A percentile compares a stretch with the other conserved stretches of the same genome.
phyloP scores from a whole-genome alignment of 2,797 vertebrate species.

The Brachyrhaphis roseni region DNA sequence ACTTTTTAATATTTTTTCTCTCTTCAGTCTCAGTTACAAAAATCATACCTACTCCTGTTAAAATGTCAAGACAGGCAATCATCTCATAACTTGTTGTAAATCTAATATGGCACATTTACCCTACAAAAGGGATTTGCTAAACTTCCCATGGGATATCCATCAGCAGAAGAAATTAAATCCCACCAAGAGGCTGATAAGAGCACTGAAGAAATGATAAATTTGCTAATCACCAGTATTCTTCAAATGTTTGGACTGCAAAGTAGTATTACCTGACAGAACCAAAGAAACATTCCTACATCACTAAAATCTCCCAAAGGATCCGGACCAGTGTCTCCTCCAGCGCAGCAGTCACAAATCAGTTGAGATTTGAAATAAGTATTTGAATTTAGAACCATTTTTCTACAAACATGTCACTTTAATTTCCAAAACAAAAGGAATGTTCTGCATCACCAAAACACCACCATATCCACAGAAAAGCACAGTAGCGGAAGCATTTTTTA shows the following conservation, averaged over 20 bases:
- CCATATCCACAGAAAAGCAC: not conserved
- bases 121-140: not conserved
- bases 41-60: not conserved
- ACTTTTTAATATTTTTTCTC: not conserved
- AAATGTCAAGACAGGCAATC: not conserved
- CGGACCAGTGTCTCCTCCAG: no score
- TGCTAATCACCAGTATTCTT: no score
- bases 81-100: not conserved
- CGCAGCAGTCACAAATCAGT: no score
- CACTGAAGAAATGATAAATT: no score
- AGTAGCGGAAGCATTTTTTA: not conserved
- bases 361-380: no score
- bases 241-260: no score
- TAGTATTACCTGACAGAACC: not conserved
- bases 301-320: not conserved
- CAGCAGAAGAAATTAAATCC: no score
- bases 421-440: not conserved
- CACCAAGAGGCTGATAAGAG: no score
- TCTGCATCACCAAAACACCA: not conserved
- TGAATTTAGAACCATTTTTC: no score
- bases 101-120: not conserved
- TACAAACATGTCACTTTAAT: not conserved
- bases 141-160: no score
- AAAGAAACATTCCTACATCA: not conserved
- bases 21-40: not conserved